Base-by-base conservation (phyloP, 1,140 invertebrate genomes). In the Drosophila littoralis region DNA sequence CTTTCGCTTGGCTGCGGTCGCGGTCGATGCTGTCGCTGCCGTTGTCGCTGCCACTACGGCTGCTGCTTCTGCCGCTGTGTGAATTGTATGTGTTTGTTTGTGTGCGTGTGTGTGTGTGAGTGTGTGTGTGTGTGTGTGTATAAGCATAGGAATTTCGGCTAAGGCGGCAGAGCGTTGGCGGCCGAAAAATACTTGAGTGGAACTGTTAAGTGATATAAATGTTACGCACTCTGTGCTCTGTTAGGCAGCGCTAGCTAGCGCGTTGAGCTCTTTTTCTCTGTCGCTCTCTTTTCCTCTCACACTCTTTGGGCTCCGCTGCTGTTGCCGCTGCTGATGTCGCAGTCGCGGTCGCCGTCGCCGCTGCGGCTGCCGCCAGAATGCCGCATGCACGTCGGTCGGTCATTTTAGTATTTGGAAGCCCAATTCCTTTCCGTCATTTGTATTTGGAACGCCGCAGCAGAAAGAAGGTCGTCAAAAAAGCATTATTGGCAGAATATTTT, bases 71-170 rank as follows among this genome's bases (percentile, higher is more conserved):
- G 32, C 50, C n/a, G 59, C 33, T 15, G n/a, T 35, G 51, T 17
- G 17, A 33, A 55, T 17, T 38, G 7, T 2, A 15, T n/a, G 15
- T 42, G 43, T 48, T 9, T 9, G 35, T n/a, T 45, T 42, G 58
- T 61, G 1, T 52, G 5, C 48, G 17, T 51, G 40, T 55, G 13
- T 68, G 60, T 55, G 52, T 40, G 63, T 17, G 17, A 17, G 5
- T 51, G 17, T 51, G 40, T 55, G 13, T 68, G 60, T 55, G 52
- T 40, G 63, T 32, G 8, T 38, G 52, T n/a, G n/a, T n/a, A 33
- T 33, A 57, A 66, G 65, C 72, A 81, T 81, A 80, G 81, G 81
- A 83, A 84, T 83, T 83, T 83, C 51, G 81, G 72, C 76, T 48
- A 61, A 69, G 67, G 72, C 76, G 58, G 65, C 59, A 42, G 50